phyloP scores from a whole-genome alignment of 2,113 vertebrate species.

The Furnarius figulus region DNA sequence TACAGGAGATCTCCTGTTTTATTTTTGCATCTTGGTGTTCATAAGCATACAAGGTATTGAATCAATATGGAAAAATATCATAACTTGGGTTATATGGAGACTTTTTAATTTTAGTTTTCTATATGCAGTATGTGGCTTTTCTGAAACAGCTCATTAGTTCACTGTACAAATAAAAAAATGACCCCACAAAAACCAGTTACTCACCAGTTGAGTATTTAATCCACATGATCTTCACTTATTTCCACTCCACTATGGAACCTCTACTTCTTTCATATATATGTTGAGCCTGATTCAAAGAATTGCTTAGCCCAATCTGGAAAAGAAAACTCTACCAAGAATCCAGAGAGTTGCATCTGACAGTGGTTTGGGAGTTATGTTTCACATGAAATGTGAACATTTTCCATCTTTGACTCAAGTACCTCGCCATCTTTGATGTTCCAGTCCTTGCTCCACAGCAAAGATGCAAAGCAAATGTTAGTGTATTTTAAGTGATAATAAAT shows the following conservation, averaged over 20 bases:
- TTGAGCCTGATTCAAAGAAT: not conserved
- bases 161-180: not conserved
- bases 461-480: not conserved
- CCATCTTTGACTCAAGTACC: not conserved
- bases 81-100: not conserved
- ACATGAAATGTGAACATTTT: not conserved
- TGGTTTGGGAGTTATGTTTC: not conserved
- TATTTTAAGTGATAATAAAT: not conserved
- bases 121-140: not conserved
- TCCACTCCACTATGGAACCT: not conserved
- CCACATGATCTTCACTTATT: not conserved
- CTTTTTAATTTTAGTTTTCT: slow-evolving; percentile 1
- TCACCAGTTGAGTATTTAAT: not conserved
- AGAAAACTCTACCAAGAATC: not conserved
- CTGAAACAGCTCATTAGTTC: not conserved
- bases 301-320: not conserved
- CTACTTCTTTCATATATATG: not conserved
- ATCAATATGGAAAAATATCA: not conserved
- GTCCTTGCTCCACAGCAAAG: not conserved
- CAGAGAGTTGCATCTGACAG: not conserved
- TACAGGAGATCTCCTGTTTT: not conserved
- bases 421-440: not conserved
- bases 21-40: not conserved
- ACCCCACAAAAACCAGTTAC: not conserved
- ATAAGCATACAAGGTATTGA: not conserved